Percentiles rank a stretch among this genome's conserved stretches.
Conservation (phyloP, 2,113 vertebrate species). For the Lampris incognitus region DNA sequence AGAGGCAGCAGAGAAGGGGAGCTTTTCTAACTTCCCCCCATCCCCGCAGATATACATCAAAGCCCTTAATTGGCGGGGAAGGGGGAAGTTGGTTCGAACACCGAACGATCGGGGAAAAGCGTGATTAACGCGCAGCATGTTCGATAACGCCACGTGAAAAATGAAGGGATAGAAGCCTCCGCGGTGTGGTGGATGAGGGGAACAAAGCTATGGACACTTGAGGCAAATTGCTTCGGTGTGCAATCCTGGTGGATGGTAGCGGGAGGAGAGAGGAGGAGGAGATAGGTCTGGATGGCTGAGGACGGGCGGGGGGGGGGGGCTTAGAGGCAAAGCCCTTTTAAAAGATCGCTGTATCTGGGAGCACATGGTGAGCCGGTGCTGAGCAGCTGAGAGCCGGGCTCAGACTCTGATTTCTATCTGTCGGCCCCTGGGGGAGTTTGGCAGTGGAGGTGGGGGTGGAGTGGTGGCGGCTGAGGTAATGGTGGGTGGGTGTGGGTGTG, state of each 20-base stretch:
- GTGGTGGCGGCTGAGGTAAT: not conserved
- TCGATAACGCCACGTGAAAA: slow-evolving; percentile 36
- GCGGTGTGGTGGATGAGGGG: slow-evolving; percentile 40
- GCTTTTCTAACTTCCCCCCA: slow-evolving; percentile 34
- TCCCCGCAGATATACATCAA: slow-evolving; percentile 68
- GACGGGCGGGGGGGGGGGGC: slow-evolving; percentile 22
- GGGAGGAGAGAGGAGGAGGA: slow-evolving; percentile 9
- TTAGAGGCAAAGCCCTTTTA: slow-evolving; percentile 53
- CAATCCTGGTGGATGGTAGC: not conserved
- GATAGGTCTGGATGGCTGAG: slow-evolving; percentile 13
- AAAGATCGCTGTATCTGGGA: slow-evolving; percentile 53
- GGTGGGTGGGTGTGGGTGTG: not conserved
- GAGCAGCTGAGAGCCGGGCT: slow-evolving; percentile 48
- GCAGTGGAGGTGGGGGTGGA: slow-evolving; percentile 27
- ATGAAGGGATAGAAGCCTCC: slow-evolving; percentile 30
- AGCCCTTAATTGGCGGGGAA: slow-evolving; percentile 63
- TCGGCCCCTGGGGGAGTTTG: slow-evolving; percentile 67
- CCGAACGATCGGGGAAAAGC: slow-evolving; percentile 38
- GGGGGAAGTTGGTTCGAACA: slow-evolving; percentile 58
- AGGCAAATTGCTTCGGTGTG: slow-evolving; percentile 49
- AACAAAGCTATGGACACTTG: slow-evolving; percentile 38
- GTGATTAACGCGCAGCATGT: slow-evolving; percentile 31
- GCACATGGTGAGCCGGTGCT: slow-evolving; percentile 31
- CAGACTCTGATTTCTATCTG: slow-evolving; percentile 74
- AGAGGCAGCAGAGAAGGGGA: slow-evolving; percentile 53